Conservation (phyloP, 2,797 vertebrate genomes). For the Ispidina lecontei region DNA sequence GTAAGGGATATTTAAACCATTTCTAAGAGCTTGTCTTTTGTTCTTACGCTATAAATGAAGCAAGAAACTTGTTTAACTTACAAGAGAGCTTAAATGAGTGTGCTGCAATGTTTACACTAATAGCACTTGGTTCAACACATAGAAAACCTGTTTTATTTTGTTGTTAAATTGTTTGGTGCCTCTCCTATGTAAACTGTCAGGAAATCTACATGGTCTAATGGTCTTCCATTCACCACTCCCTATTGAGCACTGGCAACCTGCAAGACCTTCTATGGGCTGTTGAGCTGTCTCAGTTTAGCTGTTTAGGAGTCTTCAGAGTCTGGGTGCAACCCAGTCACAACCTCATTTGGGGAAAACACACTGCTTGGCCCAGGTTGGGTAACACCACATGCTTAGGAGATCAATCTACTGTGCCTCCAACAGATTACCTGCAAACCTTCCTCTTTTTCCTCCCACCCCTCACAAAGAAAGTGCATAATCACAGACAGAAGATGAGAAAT, state of each 20-base stretch:
- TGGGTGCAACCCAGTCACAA: not conserved
- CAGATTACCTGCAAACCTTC: not conserved
- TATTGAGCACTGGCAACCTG: not conserved
- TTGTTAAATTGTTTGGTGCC: not conserved
- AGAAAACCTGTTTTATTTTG: not conserved
- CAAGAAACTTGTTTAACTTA: not conserved
- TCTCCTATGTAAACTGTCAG: not conserved
- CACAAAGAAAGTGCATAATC: not conserved
- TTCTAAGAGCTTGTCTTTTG: not conserved
- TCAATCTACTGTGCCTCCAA: not conserved
- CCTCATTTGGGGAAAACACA: fast-evolving
- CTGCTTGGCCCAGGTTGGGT: not conserved
- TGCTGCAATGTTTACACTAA: not conserved
- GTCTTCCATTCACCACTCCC: fast-evolving
- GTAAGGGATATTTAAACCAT: not conserved
- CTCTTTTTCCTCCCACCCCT: not conserved
- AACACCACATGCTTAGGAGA: not conserved
- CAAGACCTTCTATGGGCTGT: not conserved
- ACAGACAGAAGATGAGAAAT: not conserved
- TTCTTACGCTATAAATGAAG: not conserved
- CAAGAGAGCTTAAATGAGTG: not conserved
- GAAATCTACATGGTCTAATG: not conserved
- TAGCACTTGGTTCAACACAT: not conserved
- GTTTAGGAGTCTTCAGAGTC: not conserved
- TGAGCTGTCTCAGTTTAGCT: not conserved